Percentiles rank a stretch among this genome's conserved stretches.
phyloP scores from a whole-genome alignment of 2,797 vertebrate species.

The Melopsittacus undulatus region DNA sequence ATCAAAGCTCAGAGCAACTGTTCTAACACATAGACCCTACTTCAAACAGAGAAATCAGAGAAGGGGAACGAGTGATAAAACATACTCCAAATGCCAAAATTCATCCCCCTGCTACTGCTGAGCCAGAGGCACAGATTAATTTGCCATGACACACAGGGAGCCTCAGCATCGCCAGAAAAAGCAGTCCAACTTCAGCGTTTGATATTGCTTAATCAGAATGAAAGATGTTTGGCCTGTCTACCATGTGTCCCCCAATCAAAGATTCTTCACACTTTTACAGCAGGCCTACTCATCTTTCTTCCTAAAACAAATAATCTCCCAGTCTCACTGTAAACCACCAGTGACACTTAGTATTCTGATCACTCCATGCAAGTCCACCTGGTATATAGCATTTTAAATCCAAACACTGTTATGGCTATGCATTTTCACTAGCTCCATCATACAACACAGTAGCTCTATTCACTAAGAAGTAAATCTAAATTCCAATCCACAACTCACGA shows the following conservation, averaged over 20 bases:
- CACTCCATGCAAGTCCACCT: neutral
- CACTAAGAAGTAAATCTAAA: conserved; percentile 41
- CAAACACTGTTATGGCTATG: neutral
- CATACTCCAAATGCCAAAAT: conserved; percentile 10
- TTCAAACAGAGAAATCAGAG: neutral
- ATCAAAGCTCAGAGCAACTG: neutral
- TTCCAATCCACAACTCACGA: neutral
- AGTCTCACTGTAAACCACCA: neutral
- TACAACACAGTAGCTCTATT: conserved; percentile 9
- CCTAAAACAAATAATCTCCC: conserved; percentile 40
- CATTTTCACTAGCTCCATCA: neutral
- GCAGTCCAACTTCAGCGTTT: neutral
- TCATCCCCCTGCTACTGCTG: neutral
- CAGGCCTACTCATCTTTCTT: conserved; percentile 4
- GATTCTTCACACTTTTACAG: neutral
- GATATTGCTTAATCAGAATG: conserved; percentile 3
- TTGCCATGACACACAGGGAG: neutral
- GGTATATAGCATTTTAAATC: conserved; percentile 29
- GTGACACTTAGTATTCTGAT: conserved; percentile 3
- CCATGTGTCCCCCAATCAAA: neutral
- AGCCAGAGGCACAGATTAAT: neutral
- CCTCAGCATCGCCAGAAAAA: neutral
- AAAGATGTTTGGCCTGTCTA: conserved; percentile 9
- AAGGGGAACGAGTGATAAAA: neutral
- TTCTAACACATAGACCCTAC: neutral